These are phyloP conservation scores for Dicrurus megarhynchus DNA, from an alignment of 2,113 vertebrate species.

Conservation along the genomic window DNA sequence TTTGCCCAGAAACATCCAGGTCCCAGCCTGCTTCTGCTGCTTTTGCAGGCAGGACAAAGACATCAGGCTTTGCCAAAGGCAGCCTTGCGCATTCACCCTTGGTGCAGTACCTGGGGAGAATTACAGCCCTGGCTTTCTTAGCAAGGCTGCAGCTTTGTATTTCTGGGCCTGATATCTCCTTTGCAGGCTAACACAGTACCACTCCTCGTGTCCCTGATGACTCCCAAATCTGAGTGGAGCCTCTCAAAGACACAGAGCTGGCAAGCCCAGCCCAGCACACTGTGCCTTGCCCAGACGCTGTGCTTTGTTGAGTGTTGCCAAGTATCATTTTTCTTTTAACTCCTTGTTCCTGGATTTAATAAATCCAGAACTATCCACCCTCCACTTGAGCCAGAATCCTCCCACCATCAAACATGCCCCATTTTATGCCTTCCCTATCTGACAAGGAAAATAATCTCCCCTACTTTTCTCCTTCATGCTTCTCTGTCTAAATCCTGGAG, in stretches of 20 bases:
- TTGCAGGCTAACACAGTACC: background rate
- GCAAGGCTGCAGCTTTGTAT: background rate
- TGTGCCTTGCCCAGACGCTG: background rate
- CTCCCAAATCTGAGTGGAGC: constrained; percentile 6
- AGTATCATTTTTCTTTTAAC: constrained; percentile 38
- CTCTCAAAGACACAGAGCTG: background rate
- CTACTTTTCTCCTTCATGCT: constrained; percentile 68
- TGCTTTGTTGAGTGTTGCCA: constrained; percentile 7
- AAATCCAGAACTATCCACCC: constrained; percentile 32
- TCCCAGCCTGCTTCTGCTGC: background rate
- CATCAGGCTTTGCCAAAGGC: background rate
- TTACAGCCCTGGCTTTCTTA: background rate
- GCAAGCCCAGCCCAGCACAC: background rate
- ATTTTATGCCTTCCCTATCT: constrained; percentile 39
- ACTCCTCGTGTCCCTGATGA: background rate
- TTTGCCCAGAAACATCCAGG: background rate
- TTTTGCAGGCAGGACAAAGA: background rate
- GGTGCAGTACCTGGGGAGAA: constrained; percentile 35
- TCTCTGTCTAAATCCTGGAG: constrained; percentile 74
- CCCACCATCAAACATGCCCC: constrained; percentile 14
- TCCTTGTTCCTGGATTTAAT: constrained; percentile 58
- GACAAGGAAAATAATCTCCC: constrained; percentile 58
- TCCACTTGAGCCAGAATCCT: constrained; percentile 2
- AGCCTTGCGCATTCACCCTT: background rate
- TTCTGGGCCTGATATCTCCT: constrained; percentile 11